A percentile compares a stretch with the other conserved stretches of the same genome.
Evolutionary conservation across 2,888 invertebrate genomes (phyloP).

Genomic region (Galeopsomyia nigrocyanea): DNA sequence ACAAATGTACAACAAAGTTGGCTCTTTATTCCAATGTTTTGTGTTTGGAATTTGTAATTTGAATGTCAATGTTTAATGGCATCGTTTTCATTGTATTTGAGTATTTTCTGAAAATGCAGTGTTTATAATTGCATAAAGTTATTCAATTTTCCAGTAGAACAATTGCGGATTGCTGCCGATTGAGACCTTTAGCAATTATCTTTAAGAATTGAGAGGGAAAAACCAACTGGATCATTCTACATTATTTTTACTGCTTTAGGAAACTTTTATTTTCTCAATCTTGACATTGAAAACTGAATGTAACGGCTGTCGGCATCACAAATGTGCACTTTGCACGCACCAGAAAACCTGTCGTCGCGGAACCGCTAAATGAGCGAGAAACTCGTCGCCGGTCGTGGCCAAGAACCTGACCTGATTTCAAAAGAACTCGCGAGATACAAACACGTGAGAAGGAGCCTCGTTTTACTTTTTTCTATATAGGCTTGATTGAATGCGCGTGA

Average conservation of each 20-base stretch:
- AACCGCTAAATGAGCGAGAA: conserved; percentile 1
- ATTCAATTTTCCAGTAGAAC: too few species aligned
- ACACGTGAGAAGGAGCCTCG: not conserved
- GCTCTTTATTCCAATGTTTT: too few species aligned
- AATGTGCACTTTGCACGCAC: too few species aligned
- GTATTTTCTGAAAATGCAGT: too few species aligned
- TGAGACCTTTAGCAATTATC: conserved; percentile 22
- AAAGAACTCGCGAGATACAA: not conserved
- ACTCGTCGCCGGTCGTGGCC: conserved; percentile 9
- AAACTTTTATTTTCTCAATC: not conserved
- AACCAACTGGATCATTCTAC: conserved; percentile 4
- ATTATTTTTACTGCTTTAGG: not conserved
- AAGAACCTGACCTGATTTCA: conserved; percentile 42
- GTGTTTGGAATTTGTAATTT: too few species aligned
- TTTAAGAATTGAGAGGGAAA: conserved; percentile 2
- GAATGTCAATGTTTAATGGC: too few species aligned
- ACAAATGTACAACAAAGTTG: too few species aligned
- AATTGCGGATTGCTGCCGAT: conserved; percentile 15
- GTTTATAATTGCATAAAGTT: too few species aligned
- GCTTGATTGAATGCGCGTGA: conserved; percentile 29
- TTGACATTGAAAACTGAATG: not conserved
- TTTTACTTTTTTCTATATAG: conserved; percentile 18
- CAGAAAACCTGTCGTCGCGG: conserved; percentile 1
- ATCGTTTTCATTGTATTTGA: too few species aligned
- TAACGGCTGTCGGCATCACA: not conserved